Percentiles rank a stretch among this genome's conserved stretches.
Evolutionary conservation across 2,113 vertebrate genomes (phyloP).

Genomic region (Hippocampus abdominalis): DNA sequence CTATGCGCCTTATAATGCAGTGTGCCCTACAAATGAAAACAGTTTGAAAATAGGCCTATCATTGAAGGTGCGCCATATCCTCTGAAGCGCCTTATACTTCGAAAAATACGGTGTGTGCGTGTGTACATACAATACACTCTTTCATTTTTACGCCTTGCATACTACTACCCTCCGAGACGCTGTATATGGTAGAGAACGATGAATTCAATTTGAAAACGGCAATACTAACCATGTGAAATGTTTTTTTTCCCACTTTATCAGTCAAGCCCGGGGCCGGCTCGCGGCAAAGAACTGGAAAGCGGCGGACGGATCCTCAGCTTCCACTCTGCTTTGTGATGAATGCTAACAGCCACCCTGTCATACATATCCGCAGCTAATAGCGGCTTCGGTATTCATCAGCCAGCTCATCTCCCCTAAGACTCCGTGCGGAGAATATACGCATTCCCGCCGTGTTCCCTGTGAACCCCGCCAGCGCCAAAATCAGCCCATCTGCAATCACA

Average conservation of each 20-base stretch:
- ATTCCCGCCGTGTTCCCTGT: slow-evolving; percentile 2
- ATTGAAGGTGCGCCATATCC: no score
- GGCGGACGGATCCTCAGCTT: neutral
- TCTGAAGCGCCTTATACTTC: no score
- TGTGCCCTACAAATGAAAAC: no score
- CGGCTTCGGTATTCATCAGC: neutral
- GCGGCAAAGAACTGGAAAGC: neutral
- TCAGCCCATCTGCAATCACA: slow-evolving; percentile 9
- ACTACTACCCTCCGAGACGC: neutral
- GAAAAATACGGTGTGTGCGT: no score
- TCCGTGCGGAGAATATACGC: neutral
- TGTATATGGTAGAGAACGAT: neutral
- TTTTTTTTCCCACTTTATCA: no score
- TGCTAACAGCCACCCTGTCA: slow-evolving; percentile 1
- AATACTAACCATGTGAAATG: neutral
- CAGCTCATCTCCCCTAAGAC: slow-evolving; percentile 1
- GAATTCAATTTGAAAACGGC: neutral
- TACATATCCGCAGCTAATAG: neutral
- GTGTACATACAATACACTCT: no score
- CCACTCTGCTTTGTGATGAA: neutral
- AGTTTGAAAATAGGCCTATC: no score
- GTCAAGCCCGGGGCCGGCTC: neutral
- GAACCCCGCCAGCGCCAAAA: neutral
- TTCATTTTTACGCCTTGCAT: neutral
- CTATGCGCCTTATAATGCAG: no score